Base-by-base conservation (phyloP, 1,140 invertebrate genomes). In the Cecropterus lyciades region DNA sequence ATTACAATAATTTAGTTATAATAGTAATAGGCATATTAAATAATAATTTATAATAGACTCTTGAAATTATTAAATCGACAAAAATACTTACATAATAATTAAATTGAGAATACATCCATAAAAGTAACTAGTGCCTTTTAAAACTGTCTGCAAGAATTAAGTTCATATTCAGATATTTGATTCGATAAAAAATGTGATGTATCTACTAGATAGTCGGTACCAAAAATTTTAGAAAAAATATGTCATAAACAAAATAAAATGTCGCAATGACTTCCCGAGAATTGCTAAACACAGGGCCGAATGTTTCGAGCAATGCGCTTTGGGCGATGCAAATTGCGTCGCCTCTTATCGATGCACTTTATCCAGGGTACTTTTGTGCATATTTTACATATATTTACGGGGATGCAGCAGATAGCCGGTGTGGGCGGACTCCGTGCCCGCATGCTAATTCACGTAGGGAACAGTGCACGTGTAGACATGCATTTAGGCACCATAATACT, bases 381-480 rank as follows among this genome's bases (percentile, higher is more conserved):
- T 87, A 87, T 88, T 89, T 89, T 87, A 87, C 79, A 87, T 84
- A 87, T 82, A 85, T 87, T 86, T 87, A 80, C 76, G 69, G 73
- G 81, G 73, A 81, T 82, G 81, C 71, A 53, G 70, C 72, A 62
- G 82, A 85, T 84, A 79, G 78, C 68, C 70, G 51, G 77, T 77
- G 85, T 90, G 81, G 85, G 85, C 84, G 85, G 81, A 81, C 62
- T 71, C 68, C 62, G 72, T 65, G 73, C 63, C 73, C 73, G 80
- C 82, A 85, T 87, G 78, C 75, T 86, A 87, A 87, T 89, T 79
- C 69, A 77, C 42, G 59, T 74, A 60, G 17, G 67, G 73, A 73
- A 70, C 68, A 74, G 67, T 64, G 46, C 48, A 53, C 67, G 53
- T 59, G 67, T 17, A 69, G 63, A 64, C 65, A 67, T 66, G 60